Percentiles rank a stretch among this genome's conserved stretches.
Evolutionary conservation across 1,140 invertebrate genomes (phyloP).

Genomic region (Macrobrachium nipponense): DNA sequence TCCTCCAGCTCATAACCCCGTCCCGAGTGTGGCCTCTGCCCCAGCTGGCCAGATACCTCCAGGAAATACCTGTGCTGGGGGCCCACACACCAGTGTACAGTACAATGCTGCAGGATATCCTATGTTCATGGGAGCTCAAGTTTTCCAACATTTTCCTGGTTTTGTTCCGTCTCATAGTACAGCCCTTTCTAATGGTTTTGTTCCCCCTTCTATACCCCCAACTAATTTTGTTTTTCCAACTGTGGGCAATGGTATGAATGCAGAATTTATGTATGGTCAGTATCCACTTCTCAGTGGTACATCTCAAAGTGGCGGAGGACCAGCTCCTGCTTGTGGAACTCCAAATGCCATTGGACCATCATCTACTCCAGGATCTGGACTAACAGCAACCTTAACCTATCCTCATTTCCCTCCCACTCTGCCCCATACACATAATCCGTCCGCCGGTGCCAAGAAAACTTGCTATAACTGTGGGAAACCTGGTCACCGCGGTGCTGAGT

Average conservation of each 20-base stretch:
- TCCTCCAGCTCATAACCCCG: constrained; percentile 38
- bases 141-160: constrained; percentile 48
- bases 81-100: constrained; percentile 44
- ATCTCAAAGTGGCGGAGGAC: constrained; percentile 47
- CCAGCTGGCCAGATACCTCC: constrained; percentile 43
- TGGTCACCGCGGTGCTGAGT: constrained; percentile 63
- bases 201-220: constrained; percentile 33
- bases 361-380: constrained; percentile 47
- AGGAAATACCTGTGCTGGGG: constrained; percentile 33
- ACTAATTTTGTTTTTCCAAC: constrained; percentile 44
- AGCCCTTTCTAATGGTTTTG: constrained; percentile 52
- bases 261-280: constrained; percentile 54
- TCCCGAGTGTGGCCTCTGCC: constrained; percentile 42
- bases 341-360: constrained; percentile 35
- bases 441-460: constrained; percentile 60
- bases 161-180: constrained; percentile 49
- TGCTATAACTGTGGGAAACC: constrained; percentile 63
- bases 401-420: constrained; percentile 44
- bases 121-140: constrained; percentile 43
- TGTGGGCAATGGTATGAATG: constrained; percentile 51
- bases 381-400: constrained; percentile 44
- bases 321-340: constrained; percentile 35
- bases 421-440: constrained; percentile 47
- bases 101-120: constrained; percentile 51
- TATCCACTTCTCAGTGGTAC: constrained; percentile 50